These are phyloP conservation scores for Pseudomyrmex pallidus DNA, from an alignment of 1,140 invertebrate genomes.

Conservation along the genomic window DNA sequence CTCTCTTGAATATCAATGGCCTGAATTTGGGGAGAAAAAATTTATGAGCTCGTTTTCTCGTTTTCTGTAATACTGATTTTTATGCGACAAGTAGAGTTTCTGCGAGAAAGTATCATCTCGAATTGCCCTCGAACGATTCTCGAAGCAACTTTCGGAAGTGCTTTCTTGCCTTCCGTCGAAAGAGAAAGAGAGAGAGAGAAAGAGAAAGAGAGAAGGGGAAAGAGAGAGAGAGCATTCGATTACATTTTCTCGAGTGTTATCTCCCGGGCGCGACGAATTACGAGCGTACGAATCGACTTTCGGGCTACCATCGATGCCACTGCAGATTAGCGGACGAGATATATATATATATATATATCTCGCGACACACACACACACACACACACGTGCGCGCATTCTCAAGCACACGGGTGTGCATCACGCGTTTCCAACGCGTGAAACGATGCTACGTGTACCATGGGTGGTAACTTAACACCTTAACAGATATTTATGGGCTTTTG, in stretches of 20 bases:
- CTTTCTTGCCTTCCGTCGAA: neutral
- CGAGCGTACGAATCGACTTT: constrained; percentile 69
- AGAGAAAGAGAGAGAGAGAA: too few species aligned
- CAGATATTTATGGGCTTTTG: constrained; percentile 72
- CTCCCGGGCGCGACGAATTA: constrained; percentile 57
- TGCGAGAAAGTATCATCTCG: neutral
- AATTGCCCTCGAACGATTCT: neutral
- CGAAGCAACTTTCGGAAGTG: neutral
- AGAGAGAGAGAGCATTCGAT: neutral
- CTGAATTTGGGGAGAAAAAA: neutral
- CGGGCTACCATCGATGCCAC: constrained; percentile 66
- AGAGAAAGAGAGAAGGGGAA: too few species aligned
- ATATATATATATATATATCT: constrained; percentile 10
- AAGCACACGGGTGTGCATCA: neutral
- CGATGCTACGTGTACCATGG: constrained; percentile 64
- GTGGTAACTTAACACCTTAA: constrained; percentile 74
- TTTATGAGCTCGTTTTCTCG: neutral
- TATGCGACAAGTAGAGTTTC: neutral
- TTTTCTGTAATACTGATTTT: neutral
- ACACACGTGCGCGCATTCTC: neutral
- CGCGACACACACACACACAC: neutral
- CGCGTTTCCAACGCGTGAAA: constrained; percentile 3
- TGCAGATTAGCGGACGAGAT: constrained; percentile 63
- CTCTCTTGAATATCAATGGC: neutral
- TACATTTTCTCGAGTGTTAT: constrained; percentile 58